Evolutionary conservation across 2,797 vertebrate genomes (phyloP).

Genomic region (Manis crassicaudata): DNA sequence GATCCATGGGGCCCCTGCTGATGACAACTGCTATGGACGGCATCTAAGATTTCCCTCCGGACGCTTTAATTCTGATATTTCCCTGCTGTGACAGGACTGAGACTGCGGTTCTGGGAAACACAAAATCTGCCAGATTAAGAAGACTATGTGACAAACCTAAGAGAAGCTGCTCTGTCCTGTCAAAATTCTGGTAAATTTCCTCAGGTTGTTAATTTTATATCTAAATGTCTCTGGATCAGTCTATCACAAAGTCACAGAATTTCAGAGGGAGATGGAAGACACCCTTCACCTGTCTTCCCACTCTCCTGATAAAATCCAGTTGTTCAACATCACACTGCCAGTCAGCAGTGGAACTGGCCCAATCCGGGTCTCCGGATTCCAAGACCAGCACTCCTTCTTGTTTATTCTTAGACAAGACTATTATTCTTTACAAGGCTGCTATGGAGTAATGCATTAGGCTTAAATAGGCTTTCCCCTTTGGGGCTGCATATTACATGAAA

Average conservation of each 20-base stretch:
- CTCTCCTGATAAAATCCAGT: background rate
- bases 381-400: background rate
- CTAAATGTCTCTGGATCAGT: background rate
- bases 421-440: constrained; percentile 49
- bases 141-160: background rate
- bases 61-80: too few species aligned
- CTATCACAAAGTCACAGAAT: background rate
- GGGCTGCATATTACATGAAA: constrained; percentile 31
- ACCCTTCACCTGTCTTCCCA: background rate
- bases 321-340: background rate
- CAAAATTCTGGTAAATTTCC: background rate
- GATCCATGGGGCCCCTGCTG: background rate
- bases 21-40: background rate
- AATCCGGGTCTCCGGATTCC: background rate
- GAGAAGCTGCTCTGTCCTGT: background rate
- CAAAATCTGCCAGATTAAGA: background rate
- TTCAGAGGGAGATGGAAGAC: background rate
- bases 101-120: background rate
- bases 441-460: background rate
- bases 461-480: constrained; percentile 22
- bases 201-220: background rate
- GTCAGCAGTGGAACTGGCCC: background rate
- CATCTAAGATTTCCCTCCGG: background rate
- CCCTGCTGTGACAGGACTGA: background rate
- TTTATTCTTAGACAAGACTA: constrained; percentile 30